Conservation (phyloP, 2,888 invertebrate species). For the Deilephila porcellus region DNA sequence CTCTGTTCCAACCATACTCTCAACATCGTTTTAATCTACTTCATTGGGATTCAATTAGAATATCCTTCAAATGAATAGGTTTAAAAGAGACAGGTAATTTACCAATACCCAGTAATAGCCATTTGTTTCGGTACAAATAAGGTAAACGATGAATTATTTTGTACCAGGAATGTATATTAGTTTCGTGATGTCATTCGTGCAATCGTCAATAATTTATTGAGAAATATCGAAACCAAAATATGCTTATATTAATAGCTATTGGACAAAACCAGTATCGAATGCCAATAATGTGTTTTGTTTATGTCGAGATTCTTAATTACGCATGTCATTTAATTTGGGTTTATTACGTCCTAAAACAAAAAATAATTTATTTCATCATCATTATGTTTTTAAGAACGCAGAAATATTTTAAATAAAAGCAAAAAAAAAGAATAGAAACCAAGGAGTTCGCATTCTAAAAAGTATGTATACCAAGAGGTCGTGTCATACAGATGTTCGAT, state of each 20-base stretch:
- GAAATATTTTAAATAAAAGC: too few relatives aligned
- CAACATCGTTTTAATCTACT: too few relatives aligned
- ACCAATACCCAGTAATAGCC: background rate
- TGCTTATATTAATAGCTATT: too few relatives aligned
- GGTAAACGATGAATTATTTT: background rate
- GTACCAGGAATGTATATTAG: background rate
- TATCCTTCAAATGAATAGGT: background rate
- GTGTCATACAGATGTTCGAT: background rate
- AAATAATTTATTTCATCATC: background rate
- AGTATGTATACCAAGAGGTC: background rate
- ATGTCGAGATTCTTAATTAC: too few relatives aligned
- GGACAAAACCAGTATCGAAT: too few relatives aligned
- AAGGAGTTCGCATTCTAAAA: background rate
- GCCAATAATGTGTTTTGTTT: too few relatives aligned
- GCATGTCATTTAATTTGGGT: too few relatives aligned
- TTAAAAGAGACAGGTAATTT: background rate
- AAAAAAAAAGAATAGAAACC: background rate
- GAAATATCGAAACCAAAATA: background rate
- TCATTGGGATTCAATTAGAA: background rate
- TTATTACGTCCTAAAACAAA: background rate
- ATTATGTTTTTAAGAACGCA: too few relatives aligned
- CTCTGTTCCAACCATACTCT: background rate
- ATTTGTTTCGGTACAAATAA: background rate
- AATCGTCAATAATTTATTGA: background rate
- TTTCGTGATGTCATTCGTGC: conserved; percentile 8